Conservation (phyloP, 2,797 vertebrate species). For the Peromyscus aztecus region DNA sequence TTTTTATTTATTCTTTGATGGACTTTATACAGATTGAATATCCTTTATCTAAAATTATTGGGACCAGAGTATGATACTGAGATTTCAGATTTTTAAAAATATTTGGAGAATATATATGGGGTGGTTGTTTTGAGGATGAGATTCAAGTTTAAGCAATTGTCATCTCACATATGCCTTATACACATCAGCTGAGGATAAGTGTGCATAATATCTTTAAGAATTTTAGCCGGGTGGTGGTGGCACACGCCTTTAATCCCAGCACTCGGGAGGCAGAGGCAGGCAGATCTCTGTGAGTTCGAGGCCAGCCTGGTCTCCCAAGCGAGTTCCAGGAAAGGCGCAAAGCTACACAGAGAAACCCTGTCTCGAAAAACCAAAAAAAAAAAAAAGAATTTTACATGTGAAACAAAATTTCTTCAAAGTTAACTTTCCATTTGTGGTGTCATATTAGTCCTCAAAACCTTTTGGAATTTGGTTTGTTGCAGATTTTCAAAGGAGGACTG, state of each 20-base stretch:
- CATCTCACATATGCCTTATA: neutral
- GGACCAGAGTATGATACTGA: neutral
- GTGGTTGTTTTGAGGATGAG: neutral
- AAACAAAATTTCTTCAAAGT: neutral
- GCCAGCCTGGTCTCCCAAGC: too few species aligned
- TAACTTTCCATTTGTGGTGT: neutral
- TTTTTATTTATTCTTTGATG: slow-evolving; percentile 60
- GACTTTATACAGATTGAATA: neutral
- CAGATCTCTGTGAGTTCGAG: too few species aligned
- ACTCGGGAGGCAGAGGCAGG: too few species aligned
- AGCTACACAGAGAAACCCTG: too few species aligned
- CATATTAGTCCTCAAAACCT: neutral
- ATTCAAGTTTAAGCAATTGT: neutral
- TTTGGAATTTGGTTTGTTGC: neutral
- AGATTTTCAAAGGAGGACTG: neutral
- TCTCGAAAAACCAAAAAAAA: too few species aligned
- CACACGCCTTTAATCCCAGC: too few species aligned
- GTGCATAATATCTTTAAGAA: neutral
- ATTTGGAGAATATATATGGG: neutral
- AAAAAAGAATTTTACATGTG: neutral
- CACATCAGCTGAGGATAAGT: neutral
- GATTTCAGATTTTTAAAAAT: slow-evolving; percentile 14
- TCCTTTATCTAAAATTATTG: neutral
- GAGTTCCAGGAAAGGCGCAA: too few species aligned
- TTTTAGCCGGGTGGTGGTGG: too few species aligned